Percentiles rank a stretch among this genome's conserved stretches.
Conservation (phyloP, 2,888 invertebrate genomes). For the Metopia argyrocephala region DNA sequence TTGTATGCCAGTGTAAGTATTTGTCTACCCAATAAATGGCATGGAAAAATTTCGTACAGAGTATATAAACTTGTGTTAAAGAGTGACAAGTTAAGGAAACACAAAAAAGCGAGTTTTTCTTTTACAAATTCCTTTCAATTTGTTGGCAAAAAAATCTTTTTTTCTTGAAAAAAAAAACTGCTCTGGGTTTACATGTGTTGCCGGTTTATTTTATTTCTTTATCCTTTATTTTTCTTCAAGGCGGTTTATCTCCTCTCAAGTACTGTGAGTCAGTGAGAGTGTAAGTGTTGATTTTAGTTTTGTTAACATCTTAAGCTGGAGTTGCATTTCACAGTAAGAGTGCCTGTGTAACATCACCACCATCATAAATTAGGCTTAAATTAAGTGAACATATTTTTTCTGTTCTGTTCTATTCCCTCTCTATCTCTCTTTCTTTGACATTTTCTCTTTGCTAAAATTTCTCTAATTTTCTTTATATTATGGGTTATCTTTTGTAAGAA, state of each 20-base stretch:
- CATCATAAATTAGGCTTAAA: slow-evolving; percentile 66
- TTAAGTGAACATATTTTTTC: slow-evolving; percentile 63
- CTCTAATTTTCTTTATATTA: background rate
- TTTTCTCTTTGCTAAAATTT: background rate
- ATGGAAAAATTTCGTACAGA: slow-evolving; percentile 51
- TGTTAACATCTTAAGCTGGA: background rate
- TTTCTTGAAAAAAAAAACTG: background rate
- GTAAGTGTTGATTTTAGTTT: background rate
- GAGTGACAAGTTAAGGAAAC: slow-evolving; percentile 62
- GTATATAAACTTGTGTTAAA: slow-evolving; percentile 61
- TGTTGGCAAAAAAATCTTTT: background rate
- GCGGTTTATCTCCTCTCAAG: background rate
- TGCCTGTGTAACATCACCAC: slow-evolving; percentile 49
- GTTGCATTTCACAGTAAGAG: background rate
- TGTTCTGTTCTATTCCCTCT: slow-evolving; percentile 23
- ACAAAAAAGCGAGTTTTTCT: too few relatives aligned
- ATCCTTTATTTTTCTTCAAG: background rate
- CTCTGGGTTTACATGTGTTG: slow-evolving; percentile 26
- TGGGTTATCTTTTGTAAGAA: background rate
- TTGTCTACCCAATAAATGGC: slow-evolving; percentile 56
- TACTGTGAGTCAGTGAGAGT: background rate
- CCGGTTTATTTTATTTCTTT: slow-evolving; percentile 35
- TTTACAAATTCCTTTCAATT: background rate
- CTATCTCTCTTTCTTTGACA: background rate
- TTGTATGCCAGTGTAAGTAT: background rate